Percentiles rank a stretch among this genome's conserved stretches.
phyloP scores from a whole-genome alignment of 2,113 vertebrate species.

The Misgurnus mizolepis region DNA sequence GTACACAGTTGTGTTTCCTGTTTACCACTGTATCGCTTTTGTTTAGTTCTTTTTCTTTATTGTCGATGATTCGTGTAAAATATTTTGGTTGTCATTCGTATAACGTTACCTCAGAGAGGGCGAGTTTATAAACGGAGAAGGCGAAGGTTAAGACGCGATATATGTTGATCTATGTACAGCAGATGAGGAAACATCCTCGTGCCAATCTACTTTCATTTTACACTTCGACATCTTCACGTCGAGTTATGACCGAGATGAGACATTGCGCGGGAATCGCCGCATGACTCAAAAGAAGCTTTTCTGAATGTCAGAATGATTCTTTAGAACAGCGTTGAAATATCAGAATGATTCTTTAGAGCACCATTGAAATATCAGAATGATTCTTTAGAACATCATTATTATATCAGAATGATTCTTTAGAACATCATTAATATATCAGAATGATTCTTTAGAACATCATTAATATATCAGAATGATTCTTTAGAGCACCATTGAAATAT shows the following conservation, averaged over 20 bases:
- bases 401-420: background rate
- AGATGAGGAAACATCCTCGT: background rate
- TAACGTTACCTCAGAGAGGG: background rate
- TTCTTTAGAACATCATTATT: background rate
- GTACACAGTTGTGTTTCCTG: slow-evolving; percentile 68
- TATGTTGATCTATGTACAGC: background rate
- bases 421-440: background rate
- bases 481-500: background rate
- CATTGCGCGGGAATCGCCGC: background rate
- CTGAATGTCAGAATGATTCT: background rate
- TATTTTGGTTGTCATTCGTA: background rate
- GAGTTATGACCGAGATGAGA: background rate
- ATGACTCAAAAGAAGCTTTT: background rate
- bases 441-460: background rate
- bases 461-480: background rate
- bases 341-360: background rate
- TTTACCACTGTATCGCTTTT: slow-evolving; percentile 69
- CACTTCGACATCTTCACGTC: background rate
- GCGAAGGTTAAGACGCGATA: background rate
- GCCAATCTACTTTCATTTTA: slow-evolving; percentile 37
- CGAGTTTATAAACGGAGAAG: slow-evolving; percentile 14
- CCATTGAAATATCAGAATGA: background rate
- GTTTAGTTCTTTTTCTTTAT: slow-evolving; percentile 55
- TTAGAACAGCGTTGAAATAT: background rate
- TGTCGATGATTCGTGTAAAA: slow-evolving; percentile 8